phyloP scores from a whole-genome alignment of 2,113 vertebrate genomes.

The Muntiacus muntjak region DNA sequence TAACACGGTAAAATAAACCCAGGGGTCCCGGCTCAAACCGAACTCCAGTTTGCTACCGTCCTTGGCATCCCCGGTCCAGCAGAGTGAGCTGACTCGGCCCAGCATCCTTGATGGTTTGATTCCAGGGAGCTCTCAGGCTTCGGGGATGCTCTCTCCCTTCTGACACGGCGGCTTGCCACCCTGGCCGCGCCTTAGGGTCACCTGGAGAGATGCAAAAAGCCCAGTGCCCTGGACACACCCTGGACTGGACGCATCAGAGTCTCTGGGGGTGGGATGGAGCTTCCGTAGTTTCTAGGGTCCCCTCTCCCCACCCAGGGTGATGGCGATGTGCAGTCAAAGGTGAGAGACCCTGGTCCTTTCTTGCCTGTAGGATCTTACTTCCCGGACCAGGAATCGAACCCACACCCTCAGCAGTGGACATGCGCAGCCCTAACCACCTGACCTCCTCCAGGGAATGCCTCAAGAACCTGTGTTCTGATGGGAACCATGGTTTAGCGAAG shows the following conservation, averaged over 20 bases:
- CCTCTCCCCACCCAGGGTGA: background rate
- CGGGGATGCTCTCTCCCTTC: background rate
- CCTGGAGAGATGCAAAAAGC: background rate
- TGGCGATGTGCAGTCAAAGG: no score
- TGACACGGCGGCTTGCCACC: no score
- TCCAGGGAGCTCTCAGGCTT: background rate
- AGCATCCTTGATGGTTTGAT: fast-evolving
- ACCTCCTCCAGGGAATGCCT: background rate
- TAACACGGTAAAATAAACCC: background rate
- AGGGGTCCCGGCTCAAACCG: background rate
- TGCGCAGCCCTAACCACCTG: background rate
- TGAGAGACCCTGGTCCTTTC: background rate
- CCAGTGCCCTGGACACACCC: background rate
- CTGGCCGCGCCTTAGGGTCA: background rate
- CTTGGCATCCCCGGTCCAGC: background rate
- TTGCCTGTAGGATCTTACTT: background rate
- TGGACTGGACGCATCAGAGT: background rate
- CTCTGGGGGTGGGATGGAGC: background rate
- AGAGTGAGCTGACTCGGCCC: background rate
- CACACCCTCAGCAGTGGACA: background rate
- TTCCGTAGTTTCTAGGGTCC: background rate
- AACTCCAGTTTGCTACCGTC: background rate
- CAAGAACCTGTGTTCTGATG: background rate
- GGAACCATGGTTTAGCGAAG: background rate
- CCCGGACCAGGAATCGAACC: background rate